Base-by-base conservation (phyloP, 2,113 vertebrate species). In the Trematomus loennbergii region DNA sequence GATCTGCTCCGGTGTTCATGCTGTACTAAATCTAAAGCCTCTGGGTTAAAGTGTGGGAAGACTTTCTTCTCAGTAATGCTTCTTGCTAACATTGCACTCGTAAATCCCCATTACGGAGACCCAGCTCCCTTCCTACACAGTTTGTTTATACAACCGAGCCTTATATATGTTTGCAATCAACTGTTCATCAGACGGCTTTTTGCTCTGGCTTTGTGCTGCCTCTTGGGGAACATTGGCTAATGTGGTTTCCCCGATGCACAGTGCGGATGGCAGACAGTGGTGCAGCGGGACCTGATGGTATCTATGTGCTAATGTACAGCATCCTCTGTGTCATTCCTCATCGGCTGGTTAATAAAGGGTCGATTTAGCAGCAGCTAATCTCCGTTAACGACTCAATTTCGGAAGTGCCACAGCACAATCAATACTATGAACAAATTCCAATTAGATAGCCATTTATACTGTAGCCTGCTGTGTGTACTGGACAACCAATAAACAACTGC, bases 361-460 rank as follows among this genome's bases (percentile, higher is more conserved):
- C 54, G 53, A 84, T 88, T 91, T 85, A 91, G 80, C 76, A 55
- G 68, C 48, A 72, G 87, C 89, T 94, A 88, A 93, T 92, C 82
- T 90, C 83, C 77, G 86, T 84, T 91, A 93, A 93, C 22, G 84
- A 87, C 87, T 92, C 75, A 40, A 81, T 92, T 91, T 89, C 48
- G 15, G 75, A 85, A 76, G 73, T 79, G 81, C 54, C 81, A 82
- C 72, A 33, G 78, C 40, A 63, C 67, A 82, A 88, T 93, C 83
- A 72, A 93, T 93, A 89, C 79, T 40, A 70, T 81, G 68, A 86
- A 88, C 88, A 80, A 83, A 89, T 87, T 89, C 87, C 77, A 80
- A 81, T 92, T 87, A 87, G 74, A 88, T 79, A 25, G 50, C 79
- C 62, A 68, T 87, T 87, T 88, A 75, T 79, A 84, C 57, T 62